Conservation (phyloP, 2,888 invertebrate genomes). For the Octodonta nipae region DNA sequence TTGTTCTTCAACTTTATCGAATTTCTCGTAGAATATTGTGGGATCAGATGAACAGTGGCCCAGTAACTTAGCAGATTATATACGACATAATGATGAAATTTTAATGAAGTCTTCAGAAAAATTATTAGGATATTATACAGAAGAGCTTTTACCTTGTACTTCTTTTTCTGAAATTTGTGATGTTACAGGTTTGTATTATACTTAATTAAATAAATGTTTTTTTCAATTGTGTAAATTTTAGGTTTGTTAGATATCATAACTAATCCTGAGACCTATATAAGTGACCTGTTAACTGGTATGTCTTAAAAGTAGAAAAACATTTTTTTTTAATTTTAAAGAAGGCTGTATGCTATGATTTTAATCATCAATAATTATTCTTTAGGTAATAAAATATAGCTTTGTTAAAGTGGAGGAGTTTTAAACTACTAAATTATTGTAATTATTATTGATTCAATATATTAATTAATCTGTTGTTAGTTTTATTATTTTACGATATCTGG, state of each 20-base stretch:
- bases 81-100: constrained; percentile 84
- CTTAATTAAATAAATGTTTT: not conserved
- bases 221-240: constrained; percentile 28
- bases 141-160: constrained; percentile 79
- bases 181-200: constrained; percentile 53
- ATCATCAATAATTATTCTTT: constrained; percentile 14
- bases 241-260: constrained; percentile 53
- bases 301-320: constrained; percentile 15
- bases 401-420: constrained; percentile 22
- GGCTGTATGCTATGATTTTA: constrained; percentile 17
- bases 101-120: constrained; percentile 78
- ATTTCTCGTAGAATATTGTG: too few species aligned
- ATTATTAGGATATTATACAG: constrained; percentile 67
- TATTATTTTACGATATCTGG: too few species aligned
- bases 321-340: constrained; percentile 14
- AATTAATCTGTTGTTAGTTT: too few species aligned
- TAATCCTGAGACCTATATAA: constrained; percentile 49
- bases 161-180: constrained; percentile 88
- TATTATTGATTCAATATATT: too few species aligned
- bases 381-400: constrained; percentile 16
- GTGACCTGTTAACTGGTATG: constrained; percentile 37
- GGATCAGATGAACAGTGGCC: constrained; percentile 90
- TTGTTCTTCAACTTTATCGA: too few species aligned
- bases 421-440: constrained; percentile 26
- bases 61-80: constrained; percentile 75